Evolutionary conservation across 2,888 invertebrate species (phyloP).

Genomic region (Tribolium freemani): DNA sequence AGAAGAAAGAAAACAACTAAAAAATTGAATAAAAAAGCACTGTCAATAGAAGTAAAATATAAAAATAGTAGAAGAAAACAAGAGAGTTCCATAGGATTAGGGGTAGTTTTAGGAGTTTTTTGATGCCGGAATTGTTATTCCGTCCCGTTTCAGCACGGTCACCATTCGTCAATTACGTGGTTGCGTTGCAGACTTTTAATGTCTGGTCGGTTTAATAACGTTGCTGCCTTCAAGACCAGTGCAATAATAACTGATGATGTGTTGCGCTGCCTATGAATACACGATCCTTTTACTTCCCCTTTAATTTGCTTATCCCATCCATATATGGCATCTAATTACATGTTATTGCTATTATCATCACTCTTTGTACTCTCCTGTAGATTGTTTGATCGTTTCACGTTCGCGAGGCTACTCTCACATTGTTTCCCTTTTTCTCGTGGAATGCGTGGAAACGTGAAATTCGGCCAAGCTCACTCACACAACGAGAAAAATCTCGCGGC

Average conservation of each 20-base stretch:
- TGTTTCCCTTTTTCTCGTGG: slow-evolving; percentile 17
- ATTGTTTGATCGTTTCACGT: slow-evolving; percentile 36
- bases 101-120: background rate
- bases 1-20: too few relatives aligned
- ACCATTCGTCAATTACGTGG: slow-evolving; percentile 48
- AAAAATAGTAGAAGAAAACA: too few relatives aligned
- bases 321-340: slow-evolving; percentile 52
- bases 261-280: slow-evolving; percentile 46
- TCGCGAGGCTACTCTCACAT: slow-evolving; percentile 18
- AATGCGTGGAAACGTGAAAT: slow-evolving; percentile 2
- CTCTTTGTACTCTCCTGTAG: slow-evolving; percentile 46
- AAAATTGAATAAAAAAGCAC: too few relatives aligned
- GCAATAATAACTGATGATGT: slow-evolving; percentile 50
- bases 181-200: slow-evolving; percentile 46
- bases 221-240: slow-evolving; percentile 43
- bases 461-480: too few relatives aligned
- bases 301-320: slow-evolving; percentile 51
- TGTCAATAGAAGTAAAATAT: too few relatives aligned
- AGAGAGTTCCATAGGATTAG: too few relatives aligned
- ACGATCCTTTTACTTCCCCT: slow-evolving; percentile 49
- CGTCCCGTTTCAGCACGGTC: slow-evolving; percentile 45
- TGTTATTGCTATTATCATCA: slow-evolving; percentile 51
- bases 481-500: background rate
- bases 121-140: slow-evolving; percentile 9
- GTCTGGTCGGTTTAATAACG: slow-evolving; percentile 46